Evolutionary conservation across 2,888 invertebrate genomes (phyloP).

Genomic region (Drosophila subsilvestris): DNA sequence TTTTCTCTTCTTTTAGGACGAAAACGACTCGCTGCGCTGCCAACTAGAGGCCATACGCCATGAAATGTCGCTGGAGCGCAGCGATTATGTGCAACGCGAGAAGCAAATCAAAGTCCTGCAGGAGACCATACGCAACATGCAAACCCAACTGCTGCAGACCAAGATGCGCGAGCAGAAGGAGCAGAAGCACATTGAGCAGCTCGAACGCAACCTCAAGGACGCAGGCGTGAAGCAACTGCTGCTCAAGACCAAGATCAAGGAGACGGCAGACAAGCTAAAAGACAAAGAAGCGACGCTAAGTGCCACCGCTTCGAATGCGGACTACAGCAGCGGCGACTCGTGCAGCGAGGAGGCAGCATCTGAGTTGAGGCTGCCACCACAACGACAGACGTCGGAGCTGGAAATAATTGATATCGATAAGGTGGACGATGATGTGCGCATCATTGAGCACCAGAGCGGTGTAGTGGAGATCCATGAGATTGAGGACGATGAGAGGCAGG

Average conservation of each 20-base stretch:
- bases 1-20: slow-evolving; percentile 86
- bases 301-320: slow-evolving; percentile 49
- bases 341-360: slow-evolving; percentile 24
- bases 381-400: slow-evolving; percentile 33
- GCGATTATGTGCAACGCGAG: slow-evolving; percentile 92
- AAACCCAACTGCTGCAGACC: slow-evolving; percentile 83
- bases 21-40: slow-evolving; percentile 95
- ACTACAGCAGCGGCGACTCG: slow-evolving; percentile 59
- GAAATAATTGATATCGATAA: slow-evolving; percentile 80
- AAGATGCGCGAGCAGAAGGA: slow-evolving; percentile 83
- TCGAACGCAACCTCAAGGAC: slow-evolving; percentile 83
- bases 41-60: slow-evolving; percentile 97
- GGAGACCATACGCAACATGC: slow-evolving; percentile 84
- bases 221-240: slow-evolving; percentile 83
- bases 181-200: slow-evolving; percentile 78
- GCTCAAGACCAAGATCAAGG: slow-evolving; percentile 83
- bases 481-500: slow-evolving; percentile 67
- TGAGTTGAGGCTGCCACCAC: slow-evolving; percentile 24
- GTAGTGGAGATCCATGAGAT: slow-evolving; percentile 73
- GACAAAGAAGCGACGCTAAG: slow-evolving; percentile 66
- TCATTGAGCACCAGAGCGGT: slow-evolving; percentile 73
- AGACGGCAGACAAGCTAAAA: slow-evolving; percentile 72
- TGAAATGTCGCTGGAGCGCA: slow-evolving; percentile 94
- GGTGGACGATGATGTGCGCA: slow-evolving; percentile 78
- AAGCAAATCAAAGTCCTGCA: slow-evolving; percentile 90